A percentile compares a stretch with the other conserved stretches of the same genome.
Conservation (phyloP, 2,113 vertebrate genomes). For the Notarius lentiginosus region DNA sequence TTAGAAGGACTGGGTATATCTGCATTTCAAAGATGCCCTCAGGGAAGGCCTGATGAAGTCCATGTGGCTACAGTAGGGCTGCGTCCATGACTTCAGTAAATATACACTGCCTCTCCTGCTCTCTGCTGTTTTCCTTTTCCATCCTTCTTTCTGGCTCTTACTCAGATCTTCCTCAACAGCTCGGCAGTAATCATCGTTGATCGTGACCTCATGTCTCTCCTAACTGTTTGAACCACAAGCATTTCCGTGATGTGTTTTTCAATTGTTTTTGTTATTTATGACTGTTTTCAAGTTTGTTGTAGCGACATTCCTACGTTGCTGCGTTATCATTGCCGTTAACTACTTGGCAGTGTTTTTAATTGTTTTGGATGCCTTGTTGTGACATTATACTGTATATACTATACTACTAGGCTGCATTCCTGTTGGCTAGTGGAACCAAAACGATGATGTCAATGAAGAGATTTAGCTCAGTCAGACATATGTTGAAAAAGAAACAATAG, state of each 20-base stretch:
- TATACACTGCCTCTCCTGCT: neutral
- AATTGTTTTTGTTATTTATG: neutral
- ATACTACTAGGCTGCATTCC: neutral
- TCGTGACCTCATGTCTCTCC: constrained; percentile 1
- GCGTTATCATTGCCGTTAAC: neutral
- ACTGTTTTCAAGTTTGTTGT: constrained; percentile 11
- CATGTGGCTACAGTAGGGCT: constrained; percentile 28
- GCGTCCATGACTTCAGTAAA: constrained; percentile 22
- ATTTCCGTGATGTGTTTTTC: neutral
- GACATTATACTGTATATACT: neutral
- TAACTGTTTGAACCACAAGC: constrained; percentile 9
- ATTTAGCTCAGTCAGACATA: neutral
- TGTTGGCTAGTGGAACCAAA: neutral
- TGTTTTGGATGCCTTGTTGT: constrained; percentile 7
- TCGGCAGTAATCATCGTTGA: neutral
- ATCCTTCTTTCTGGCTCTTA: neutral
- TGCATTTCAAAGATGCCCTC: constrained; percentile 29
- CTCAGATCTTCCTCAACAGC: constrained; percentile 8
- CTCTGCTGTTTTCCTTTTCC: neutral
- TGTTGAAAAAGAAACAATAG: neutral
- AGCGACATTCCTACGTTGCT: neutral
- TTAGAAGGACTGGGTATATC: constrained; percentile 16
- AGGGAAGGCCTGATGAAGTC: constrained; percentile 14
- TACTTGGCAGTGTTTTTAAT: neutral
- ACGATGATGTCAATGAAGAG: neutral